A percentile compares a stretch with the other conserved stretches of the same genome.
Conservation (phyloP, 1,140 invertebrate species). For the Zelostemma sp. region DNA sequence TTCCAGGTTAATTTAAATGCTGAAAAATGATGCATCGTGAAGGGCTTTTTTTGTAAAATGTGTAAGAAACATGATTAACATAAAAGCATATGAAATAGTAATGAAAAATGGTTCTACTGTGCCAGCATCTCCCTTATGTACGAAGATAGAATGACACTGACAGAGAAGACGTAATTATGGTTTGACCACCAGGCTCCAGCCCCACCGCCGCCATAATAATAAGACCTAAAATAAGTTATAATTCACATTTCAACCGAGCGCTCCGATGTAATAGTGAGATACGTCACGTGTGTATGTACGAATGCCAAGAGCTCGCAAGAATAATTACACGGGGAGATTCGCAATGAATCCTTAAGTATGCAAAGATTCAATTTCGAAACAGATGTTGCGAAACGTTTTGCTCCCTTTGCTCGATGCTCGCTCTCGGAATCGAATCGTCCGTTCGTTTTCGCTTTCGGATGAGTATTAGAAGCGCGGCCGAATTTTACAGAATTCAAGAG, state of each 20-base stretch:
- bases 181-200: slow-evolving; percentile 28
- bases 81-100: no score
- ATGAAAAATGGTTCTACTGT: no score
- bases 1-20: no score
- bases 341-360: slow-evolving; percentile 27
- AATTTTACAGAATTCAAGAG: slow-evolving; percentile 32
- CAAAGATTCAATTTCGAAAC: slow-evolving; percentile 45
- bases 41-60: no score
- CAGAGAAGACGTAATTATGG: slow-evolving; percentile 60
- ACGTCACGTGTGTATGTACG: slow-evolving; percentile 29
- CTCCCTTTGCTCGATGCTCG: not conserved
- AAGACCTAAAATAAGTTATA: slow-evolving; percentile 63
- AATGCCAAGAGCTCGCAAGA: slow-evolving; percentile 33
- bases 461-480: slow-evolving; percentile 6
- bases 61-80: no score
- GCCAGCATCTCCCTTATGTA: no score
- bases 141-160: slow-evolving; percentile 41
- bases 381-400: slow-evolving; percentile 17
- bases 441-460: not conserved
- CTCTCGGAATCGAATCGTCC: slow-evolving; percentile 6
- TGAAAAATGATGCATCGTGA: no score
- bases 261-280: slow-evolving; percentile 36
- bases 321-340: slow-evolving; percentile 40
- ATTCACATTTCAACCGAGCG: slow-evolving; percentile 53
- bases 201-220: slow-evolving; percentile 62